Evolutionary conservation across 92 coral and sea anemone species (phyloP).

Genomic region (Metridium senile): DNA sequence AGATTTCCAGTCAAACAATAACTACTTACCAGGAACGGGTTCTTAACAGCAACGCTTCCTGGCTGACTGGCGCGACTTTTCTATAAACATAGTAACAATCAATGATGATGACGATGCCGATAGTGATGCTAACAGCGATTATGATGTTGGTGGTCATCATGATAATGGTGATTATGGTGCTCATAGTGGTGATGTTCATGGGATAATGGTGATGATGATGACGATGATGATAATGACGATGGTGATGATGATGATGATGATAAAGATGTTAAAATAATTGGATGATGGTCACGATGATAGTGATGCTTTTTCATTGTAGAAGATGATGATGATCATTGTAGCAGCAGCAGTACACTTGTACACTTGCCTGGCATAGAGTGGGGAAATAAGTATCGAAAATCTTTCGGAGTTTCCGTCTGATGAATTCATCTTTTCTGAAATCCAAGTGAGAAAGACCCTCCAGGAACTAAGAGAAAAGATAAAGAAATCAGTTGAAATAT

Average conservation of each 20-base stretch:
- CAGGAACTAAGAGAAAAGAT: constrained; percentile 60
- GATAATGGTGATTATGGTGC: constrained; percentile 18
- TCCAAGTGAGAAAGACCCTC: constrained; percentile 84
- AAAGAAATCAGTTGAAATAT: not conserved
- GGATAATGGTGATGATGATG: constrained; percentile 16
- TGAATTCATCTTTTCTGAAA: constrained; percentile 87
- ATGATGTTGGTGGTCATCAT: constrained; percentile 1
- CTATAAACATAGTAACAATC: not conserved
- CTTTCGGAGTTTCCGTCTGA: constrained; percentile 83
- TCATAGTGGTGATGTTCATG: constrained; percentile 16
- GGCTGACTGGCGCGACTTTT: constrained; percentile 24
- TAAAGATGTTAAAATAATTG: not conserved
- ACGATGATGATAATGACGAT: constrained; percentile 6
- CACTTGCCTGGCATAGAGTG: not conserved
- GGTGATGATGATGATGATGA: not conserved
- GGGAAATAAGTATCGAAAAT: constrained; percentile 81
- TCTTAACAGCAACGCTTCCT: constrained; percentile 59
- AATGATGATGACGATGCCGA: constrained; percentile 1
- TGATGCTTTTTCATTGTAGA: not conserved
- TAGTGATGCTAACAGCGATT: constrained; percentile 16
- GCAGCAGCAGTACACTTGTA: not conserved
- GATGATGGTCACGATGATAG: constrained; percentile 14
- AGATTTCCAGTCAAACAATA: not conserved
- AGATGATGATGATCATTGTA: not conserved
- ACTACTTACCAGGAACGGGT: constrained; percentile 75